Conservation (phyloP, 2,888 invertebrate genomes). For the Plebejus anna region DNA sequence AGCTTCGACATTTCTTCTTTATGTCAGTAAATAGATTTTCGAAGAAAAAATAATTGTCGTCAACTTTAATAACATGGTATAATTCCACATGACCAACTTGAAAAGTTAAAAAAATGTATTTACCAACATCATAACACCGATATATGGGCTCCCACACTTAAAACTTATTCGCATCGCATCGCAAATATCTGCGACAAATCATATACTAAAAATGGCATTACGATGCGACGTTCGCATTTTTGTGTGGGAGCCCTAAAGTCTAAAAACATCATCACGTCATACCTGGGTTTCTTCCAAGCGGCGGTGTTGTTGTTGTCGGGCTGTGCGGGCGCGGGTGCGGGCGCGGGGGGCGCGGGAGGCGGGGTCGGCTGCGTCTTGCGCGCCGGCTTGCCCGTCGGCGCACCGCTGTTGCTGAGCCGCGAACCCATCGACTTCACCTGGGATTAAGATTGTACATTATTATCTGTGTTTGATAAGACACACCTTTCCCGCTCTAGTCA, state of each 20-base stretch:
- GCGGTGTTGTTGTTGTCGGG: constrained; percentile 64
- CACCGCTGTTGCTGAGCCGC: constrained; percentile 48
- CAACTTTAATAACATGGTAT: neutral
- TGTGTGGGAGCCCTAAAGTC: no score
- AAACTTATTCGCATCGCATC: no score
- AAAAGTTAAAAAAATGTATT: neutral
- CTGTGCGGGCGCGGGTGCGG: constrained; percentile 31
- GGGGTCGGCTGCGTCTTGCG: constrained; percentile 37
- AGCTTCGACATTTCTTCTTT: neutral
- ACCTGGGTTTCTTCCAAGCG: constrained; percentile 74
- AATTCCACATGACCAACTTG: no score
- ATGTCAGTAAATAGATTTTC: neutral
- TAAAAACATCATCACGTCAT: constrained; percentile 32
- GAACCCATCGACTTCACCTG: constrained; percentile 69
- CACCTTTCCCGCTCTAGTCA: neutral
- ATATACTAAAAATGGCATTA: no score
- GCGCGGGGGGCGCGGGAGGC: constrained; percentile 29
- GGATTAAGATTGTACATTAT: neutral
- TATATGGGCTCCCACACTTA: neutral
- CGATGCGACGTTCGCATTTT: no score
- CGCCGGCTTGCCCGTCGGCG: constrained; percentile 40
- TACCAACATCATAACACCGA: neutral
- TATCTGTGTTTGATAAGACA: neutral
- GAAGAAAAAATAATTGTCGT: neutral
- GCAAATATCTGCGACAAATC: no score